Conservation (phyloP, 2,113 vertebrate genomes). For the Ahaetulla prasina region DNA sequence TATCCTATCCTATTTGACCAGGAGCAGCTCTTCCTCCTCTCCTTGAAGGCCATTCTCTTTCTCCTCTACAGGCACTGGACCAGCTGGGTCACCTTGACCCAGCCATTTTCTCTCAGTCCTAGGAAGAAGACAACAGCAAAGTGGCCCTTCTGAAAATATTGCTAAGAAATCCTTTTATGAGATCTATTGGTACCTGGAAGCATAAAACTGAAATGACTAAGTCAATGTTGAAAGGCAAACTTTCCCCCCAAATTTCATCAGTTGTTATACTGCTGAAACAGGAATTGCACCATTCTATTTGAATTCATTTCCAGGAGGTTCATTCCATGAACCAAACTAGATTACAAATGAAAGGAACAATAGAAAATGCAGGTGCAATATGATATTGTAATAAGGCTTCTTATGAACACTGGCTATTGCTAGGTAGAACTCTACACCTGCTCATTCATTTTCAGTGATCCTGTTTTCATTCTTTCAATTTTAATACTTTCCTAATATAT, state of each 20-base stretch:
- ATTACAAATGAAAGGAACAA: conserved; percentile 31
- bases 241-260: neutral
- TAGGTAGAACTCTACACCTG: conserved; percentile 53
- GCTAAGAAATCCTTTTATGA: neutral
- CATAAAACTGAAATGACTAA: neutral
- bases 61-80: neutral
- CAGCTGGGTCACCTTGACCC: neutral
- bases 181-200: neutral
- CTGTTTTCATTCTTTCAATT: conserved; percentile 69
- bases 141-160: neutral
- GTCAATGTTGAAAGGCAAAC: too few species aligned
- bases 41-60: neutral
- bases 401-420: conserved; percentile 23
- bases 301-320: neutral
- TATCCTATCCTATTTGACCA: neutral
- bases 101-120: neutral
- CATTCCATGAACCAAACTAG: conserved; percentile 20
- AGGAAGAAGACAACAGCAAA: neutral
- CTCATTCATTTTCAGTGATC: conserved; percentile 53
- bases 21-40: neutral
- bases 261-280: neutral
- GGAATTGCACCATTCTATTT: neutral
- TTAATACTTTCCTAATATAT: conserved; percentile 76
- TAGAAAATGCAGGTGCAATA: conserved; percentile 22
- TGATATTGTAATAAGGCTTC: conserved; percentile 16